These are phyloP conservation scores for Xyliphius kryptos DNA, from an alignment of 2,113 vertebrate genomes.

Conservation along the genomic window DNA sequence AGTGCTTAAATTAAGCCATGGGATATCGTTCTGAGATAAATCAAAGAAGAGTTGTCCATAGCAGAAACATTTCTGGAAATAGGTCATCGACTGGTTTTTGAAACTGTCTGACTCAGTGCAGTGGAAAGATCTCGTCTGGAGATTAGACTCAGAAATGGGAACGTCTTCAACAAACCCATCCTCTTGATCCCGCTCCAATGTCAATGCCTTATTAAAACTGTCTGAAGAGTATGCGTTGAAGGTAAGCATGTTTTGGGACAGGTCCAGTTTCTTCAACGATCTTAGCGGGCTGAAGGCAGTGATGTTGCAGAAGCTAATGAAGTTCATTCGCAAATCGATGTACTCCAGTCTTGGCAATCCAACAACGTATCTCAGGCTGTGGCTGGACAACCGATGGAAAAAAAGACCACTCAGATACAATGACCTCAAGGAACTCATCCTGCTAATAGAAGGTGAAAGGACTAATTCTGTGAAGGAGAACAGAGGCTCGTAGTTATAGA, in stretches of 20 bases:
- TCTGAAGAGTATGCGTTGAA: slow-evolving; percentile 45
- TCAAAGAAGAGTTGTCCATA: slow-evolving; percentile 48
- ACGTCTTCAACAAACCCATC: slow-evolving; percentile 3
- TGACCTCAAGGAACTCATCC: slow-evolving; percentile 50
- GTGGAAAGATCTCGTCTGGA: neutral
- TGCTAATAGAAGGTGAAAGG: slow-evolving; percentile 55
- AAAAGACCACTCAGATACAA: slow-evolving; percentile 67
- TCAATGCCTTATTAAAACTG: slow-evolving; percentile 7
- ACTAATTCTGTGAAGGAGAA: slow-evolving; percentile 47
- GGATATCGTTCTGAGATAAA: slow-evolving; percentile 69
- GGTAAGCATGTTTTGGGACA: slow-evolving; percentile 66
- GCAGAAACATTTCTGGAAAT: slow-evolving; percentile 49
- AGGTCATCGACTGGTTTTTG: slow-evolving; percentile 29
- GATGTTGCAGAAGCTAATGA: slow-evolving; percentile 53
- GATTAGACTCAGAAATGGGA: neutral
- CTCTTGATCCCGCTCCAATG: neutral
- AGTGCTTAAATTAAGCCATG: slow-evolving; percentile 47
- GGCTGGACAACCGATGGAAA: slow-evolving; percentile 51
- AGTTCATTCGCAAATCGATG: slow-evolving; percentile 68
- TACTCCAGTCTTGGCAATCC: slow-evolving; percentile 50
- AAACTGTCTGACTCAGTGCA: neutral
- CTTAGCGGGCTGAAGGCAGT: slow-evolving; percentile 47
- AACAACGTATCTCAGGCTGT: slow-evolving; percentile 50
- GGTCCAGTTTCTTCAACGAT: slow-evolving; percentile 47
- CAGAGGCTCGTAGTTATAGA: slow-evolving; percentile 66